Evolutionary conservation across 2,113 vertebrate genomes (phyloP).

Genomic region (Acanthisitta chloris): DNA sequence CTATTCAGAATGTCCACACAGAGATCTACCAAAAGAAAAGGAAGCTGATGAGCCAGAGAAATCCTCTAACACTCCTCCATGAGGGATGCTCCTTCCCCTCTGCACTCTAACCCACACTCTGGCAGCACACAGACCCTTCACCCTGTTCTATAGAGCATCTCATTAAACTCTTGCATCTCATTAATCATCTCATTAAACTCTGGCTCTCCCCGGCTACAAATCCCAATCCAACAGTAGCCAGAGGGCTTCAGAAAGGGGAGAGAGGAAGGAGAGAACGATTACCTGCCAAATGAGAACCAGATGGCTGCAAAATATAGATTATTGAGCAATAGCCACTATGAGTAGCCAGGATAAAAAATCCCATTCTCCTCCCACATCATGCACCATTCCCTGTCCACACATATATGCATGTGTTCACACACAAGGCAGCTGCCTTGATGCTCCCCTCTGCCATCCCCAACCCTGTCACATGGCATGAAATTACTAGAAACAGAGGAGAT

Average conservation of each 20-base stretch:
- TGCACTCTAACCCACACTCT: background rate
- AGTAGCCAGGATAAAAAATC: background rate
- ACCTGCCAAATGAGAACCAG: background rate
- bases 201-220: background rate
- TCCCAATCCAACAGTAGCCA: background rate
- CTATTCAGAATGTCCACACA: slow-evolving; percentile 77
- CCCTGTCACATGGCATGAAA: background rate
- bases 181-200: background rate
- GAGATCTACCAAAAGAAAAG: slow-evolving; percentile 71
- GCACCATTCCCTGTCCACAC: background rate
- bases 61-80: background rate
- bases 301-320: background rate
- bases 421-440: background rate
- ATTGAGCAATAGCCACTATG: background rate
- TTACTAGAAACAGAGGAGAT: background rate
- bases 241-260: background rate
- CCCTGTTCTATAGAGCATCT: background rate
- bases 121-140: background rate
- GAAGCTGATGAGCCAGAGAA: background rate
- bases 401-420: background rate
- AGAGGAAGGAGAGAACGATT: background rate
- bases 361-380: background rate
- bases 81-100: background rate
- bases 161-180: background rate
- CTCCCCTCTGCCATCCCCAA: background rate